Conservation (phyloP, 2,797 vertebrate genomes). For the Pagetopsis macropterus region DNA sequence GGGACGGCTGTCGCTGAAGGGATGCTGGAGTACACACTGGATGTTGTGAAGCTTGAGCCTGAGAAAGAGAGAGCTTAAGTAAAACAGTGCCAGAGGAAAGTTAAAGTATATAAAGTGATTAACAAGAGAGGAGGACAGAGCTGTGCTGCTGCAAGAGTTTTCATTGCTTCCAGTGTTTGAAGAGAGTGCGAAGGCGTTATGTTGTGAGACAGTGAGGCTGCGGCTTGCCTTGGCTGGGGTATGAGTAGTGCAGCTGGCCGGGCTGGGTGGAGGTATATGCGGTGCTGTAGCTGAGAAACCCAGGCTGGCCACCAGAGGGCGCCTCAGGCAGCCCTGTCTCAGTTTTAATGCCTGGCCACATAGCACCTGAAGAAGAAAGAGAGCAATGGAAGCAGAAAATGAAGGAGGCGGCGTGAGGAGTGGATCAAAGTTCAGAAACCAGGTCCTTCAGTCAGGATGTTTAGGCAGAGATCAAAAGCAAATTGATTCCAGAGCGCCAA, state of each 20-base stretch:
- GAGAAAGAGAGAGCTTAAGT: slow-evolving; percentile 27
- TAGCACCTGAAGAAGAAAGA: slow-evolving; percentile 89
- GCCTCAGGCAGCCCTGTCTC: slow-evolving; percentile 95
- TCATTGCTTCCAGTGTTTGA: slow-evolving; percentile 17
- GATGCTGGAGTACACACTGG: slow-evolving; percentile 86
- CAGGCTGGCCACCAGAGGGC: slow-evolving; percentile 94
- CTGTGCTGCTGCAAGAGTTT: slow-evolving; percentile 21
- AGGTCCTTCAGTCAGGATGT: slow-evolving; percentile 45
- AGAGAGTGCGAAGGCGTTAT: slow-evolving; percentile 44
- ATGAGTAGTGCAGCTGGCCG: slow-evolving; percentile 96
- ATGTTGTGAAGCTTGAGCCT: slow-evolving; percentile 87
- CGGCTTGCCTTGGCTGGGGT: slow-evolving; percentile 97
- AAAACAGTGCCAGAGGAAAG: neutral
- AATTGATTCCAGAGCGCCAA: slow-evolving; percentile 55
- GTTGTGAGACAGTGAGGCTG: slow-evolving; percentile 55
- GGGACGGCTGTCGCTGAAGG: slow-evolving; percentile 77
- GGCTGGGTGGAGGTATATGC: slow-evolving; percentile 94
- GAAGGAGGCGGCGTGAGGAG: slow-evolving; percentile 48
- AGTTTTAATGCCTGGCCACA: slow-evolving; percentile 99
- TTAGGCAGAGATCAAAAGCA: slow-evolving; percentile 60
- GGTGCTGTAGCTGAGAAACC: slow-evolving; percentile 97
- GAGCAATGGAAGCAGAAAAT: slow-evolving; percentile 69
- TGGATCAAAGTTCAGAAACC: slow-evolving; percentile 45
- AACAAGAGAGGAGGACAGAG: slow-evolving; percentile 33
- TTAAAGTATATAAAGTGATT: neutral